Evolutionary conservation across 2,888 invertebrate genomes (phyloP).

Genomic region (Caenorhabditis zanzibari): DNA sequence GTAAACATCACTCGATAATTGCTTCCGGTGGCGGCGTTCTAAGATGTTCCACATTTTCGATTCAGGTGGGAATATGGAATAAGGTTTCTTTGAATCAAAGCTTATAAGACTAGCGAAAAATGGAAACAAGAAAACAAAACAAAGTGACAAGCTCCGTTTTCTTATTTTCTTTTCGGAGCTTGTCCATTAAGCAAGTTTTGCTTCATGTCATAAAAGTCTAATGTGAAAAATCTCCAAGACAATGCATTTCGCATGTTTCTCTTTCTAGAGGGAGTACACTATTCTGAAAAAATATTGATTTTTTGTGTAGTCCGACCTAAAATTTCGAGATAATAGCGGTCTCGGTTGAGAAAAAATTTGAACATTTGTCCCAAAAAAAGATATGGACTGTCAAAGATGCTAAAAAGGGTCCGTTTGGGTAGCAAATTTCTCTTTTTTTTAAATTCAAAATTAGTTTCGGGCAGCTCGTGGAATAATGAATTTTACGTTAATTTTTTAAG

Average conservation of each 20-base stretch:
- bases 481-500: too few relatives aligned
- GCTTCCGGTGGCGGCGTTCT: constrained; percentile 46
- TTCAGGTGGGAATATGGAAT: constrained; percentile 40
- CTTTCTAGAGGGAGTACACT: too few relatives aligned
- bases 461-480: too few relatives aligned
- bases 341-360: too few relatives aligned
- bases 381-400: too few relatives aligned
- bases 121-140: constrained; percentile 7
- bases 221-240: constrained; percentile 24
- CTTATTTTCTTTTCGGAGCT: constrained; percentile 1
- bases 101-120: not conserved
- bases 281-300: too few relatives aligned
- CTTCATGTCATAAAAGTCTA: constrained; percentile 34
- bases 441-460: too few relatives aligned
- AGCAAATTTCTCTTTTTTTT: too few relatives aligned
- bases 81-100: not conserved
- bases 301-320: too few relatives aligned
- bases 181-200: constrained; percentile 45
- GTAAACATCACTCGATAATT: constrained; percentile 61
- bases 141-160: constrained; percentile 29
- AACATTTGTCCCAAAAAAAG: too few relatives aligned
- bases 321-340: too few relatives aligned
- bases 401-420: too few relatives aligned
- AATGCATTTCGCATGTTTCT: not conserved
- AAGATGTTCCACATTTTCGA: constrained; percentile 4